Evolutionary conservation across 2,888 invertebrate genomes (phyloP).

Genomic region (Agriopis aurantiaria): DNA sequence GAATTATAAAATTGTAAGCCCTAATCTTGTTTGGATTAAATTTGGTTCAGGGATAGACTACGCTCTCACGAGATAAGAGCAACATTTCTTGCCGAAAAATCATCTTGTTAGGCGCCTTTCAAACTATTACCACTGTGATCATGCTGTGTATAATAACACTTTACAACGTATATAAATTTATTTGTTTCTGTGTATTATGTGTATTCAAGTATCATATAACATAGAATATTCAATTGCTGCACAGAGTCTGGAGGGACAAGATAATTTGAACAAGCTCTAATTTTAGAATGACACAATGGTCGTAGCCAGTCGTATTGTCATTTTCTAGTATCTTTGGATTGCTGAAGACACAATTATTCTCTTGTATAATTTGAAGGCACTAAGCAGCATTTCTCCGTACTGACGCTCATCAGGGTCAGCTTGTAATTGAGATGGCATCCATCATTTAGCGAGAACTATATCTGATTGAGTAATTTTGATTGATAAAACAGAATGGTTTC

Average conservation of each 20-base stretch:
- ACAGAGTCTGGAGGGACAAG: too few species aligned
- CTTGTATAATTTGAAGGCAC: constrained; percentile 13
- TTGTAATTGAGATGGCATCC: constrained; percentile 1
- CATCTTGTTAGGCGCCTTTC: too few species aligned
- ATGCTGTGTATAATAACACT: too few species aligned
- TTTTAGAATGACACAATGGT: too few species aligned
- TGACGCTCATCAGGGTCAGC: constrained; percentile 13
- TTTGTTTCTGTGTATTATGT: too few species aligned
- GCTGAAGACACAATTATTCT: neutral
- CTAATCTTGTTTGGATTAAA: constrained; percentile 9
- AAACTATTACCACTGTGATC: too few species aligned
- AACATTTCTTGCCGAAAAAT: neutral
- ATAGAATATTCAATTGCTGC: too few species aligned
- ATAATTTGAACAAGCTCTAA: too few species aligned
- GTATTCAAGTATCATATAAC: too few species aligned
- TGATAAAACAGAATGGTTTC: neutral
- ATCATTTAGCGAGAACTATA: constrained; percentile 8
- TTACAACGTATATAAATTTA: too few species aligned
- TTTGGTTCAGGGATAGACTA: constrained; percentile 8
- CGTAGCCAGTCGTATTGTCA: too few species aligned
- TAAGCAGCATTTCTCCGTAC: constrained; percentile 10
- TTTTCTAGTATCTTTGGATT: neutral
- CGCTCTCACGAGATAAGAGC: neutral
- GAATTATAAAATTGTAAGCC: neutral
- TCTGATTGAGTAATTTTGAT: constrained; percentile 6